Conservation (phyloP, 2,888 invertebrate genomes). For the Altica lythri region DNA sequence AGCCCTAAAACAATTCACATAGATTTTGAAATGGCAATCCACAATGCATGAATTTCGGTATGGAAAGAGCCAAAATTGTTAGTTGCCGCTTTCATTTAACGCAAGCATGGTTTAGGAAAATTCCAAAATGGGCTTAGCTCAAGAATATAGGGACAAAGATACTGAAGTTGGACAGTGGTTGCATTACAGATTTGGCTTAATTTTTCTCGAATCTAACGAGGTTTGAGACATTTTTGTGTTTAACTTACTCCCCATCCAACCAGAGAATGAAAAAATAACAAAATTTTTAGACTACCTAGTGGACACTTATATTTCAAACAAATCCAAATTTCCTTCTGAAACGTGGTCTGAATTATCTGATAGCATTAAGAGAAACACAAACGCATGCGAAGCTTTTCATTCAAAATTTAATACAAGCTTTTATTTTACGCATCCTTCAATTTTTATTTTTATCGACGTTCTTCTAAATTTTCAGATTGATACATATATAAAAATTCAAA, state of each 20-base stretch:
- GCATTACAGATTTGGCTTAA: not conserved
- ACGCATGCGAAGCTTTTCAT: not conserved
- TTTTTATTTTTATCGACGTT: too few relatives aligned
- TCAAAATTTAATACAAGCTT: too few relatives aligned
- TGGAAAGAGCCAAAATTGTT: not conserved
- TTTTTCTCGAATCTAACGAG: not conserved
- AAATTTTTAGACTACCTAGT: not conserved
- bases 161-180: not conserved
- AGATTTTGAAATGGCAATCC: not conserved
- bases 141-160: not conserved
- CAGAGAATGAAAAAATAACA: not conserved
- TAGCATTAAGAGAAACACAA: not conserved
- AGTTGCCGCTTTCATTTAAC: too few relatives aligned
- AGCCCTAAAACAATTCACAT: not conserved
- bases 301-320: not conserved
- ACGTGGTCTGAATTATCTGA: too few relatives aligned
- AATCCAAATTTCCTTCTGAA: not conserved
- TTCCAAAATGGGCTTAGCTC: not conserved
- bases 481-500: too few relatives aligned
- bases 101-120: too few relatives aligned
- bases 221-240: not conserved
- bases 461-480: too few relatives aligned
- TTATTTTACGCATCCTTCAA: too few relatives aligned
- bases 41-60: not conserved
- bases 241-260: not conserved